Conservation (phyloP, 2,113 vertebrate species). For the Chaenocephalus aceratus region DNA sequence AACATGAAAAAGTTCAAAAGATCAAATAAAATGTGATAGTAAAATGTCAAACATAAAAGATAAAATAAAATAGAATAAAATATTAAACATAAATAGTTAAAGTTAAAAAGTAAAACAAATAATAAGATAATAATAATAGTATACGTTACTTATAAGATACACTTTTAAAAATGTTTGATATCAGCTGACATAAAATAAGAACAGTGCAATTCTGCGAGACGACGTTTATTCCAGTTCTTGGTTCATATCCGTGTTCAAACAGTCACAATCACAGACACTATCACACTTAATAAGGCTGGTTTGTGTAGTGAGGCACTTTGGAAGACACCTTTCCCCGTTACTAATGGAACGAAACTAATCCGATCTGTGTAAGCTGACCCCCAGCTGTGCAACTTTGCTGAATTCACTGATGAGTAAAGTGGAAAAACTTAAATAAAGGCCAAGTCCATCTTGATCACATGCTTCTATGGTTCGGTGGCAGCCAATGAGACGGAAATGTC, state of each 20-base stretch:
- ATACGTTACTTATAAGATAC: no score
- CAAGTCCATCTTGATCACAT: constrained; percentile 74
- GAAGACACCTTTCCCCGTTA: constrained; percentile 53
- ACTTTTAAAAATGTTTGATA: background rate
- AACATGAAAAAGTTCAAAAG: no score
- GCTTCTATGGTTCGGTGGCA: constrained; percentile 51
- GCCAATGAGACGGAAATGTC: constrained; percentile 71
- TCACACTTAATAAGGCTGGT: constrained; percentile 35
- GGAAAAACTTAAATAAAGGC: constrained; percentile 69
- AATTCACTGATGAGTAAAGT: constrained; percentile 59
- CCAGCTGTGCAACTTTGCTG: constrained; percentile 57
- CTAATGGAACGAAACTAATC: constrained; percentile 70
- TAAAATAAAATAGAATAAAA: no score
- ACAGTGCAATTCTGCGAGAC: background rate
- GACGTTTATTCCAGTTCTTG: constrained; percentile 9
- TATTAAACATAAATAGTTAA: no score
- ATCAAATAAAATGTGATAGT: no score
- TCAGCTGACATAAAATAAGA: background rate
- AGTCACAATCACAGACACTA: constrained; percentile 1
- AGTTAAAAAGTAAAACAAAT: no score
- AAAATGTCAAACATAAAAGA: no score
- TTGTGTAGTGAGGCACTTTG: constrained; percentile 53
- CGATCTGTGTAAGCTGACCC: constrained; percentile 46
- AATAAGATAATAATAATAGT: no score
- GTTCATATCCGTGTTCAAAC: constrained; percentile 33